phyloP scores from a whole-genome alignment of 2,888 invertebrate species.

The Dusona sp. region DNA sequence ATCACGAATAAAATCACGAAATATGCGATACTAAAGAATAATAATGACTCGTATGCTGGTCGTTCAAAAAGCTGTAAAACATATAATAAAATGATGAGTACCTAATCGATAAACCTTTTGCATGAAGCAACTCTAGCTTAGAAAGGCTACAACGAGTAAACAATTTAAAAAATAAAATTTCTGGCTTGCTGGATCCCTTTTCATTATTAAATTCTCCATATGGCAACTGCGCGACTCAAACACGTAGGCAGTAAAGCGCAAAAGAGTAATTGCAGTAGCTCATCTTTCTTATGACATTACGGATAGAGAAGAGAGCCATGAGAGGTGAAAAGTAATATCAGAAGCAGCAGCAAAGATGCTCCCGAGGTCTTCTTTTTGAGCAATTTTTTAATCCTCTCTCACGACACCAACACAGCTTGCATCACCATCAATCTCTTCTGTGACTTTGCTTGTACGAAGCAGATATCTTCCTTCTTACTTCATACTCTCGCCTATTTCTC shows the following conservation, averaged over 20 bases:
- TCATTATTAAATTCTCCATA: background rate
- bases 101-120: background rate
- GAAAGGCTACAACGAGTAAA: background rate
- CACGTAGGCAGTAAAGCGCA: slow-evolving; percentile 28
- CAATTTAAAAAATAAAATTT: background rate
- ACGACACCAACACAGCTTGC: slow-evolving; percentile 70
- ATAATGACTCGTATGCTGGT: background rate
- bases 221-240: background rate
- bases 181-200: background rate
- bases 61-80: background rate
- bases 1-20: background rate
- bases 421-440: slow-evolving; percentile 79
- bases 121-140: background rate
- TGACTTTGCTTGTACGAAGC: slow-evolving; percentile 45
- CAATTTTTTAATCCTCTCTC: slow-evolving; percentile 75
- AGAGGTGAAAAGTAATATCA: slow-evolving; percentile 50
- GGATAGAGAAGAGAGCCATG: slow-evolving; percentile 15
- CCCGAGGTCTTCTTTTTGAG: slow-evolving; percentile 68
- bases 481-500: slow-evolving; percentile 32
- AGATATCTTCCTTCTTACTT: slow-evolving; percentile 32
- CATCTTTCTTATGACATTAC: slow-evolving; percentile 66
- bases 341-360: slow-evolving; percentile 28
- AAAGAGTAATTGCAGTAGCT: slow-evolving; percentile 73
- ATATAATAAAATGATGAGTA: background rate
- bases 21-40: too few species aligned